Evolutionary conservation across 2,113 vertebrate genomes (phyloP), one percentile per base, ranked within the genome.

Genomic region (Anolis carolinensis): DNA sequence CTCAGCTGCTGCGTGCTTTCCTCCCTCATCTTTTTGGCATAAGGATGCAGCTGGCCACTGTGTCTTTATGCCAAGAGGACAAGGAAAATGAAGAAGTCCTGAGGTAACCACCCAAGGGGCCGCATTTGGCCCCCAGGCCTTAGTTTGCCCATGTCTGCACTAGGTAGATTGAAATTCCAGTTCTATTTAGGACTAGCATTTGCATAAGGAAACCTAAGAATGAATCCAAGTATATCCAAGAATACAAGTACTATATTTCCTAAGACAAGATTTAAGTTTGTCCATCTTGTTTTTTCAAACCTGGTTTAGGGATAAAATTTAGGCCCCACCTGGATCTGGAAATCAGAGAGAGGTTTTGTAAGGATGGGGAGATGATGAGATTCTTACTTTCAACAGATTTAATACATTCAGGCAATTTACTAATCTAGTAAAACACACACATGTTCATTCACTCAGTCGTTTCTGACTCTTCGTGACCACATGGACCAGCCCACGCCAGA

Each of bases 401-500:
- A 68, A 48, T 48, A 30, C 2, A 20, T 25, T 50, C 8, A 30
- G 55, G 52, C 6, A 88, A 4, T 39, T 81, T 87, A 32, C 8
- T 52, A 23, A 88, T 79, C 78, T 27, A 84, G 39, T 71, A 55
- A 62, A 23, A 68, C n/a, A n/a, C n/a, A n/a, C n/a, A n/a, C n/a
- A n/a, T n/a, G n/a, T n/a, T n/a, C n/a, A n/a, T n/a, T n/a, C n/a
- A n/a, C n/a, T n/a, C n/a, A n/a, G n/a, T n/a, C n/a, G n/a, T n/a
- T n/a, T n/a, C n/a, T n/a, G n/a, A n/a, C n/a, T n/a, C n/a, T n/a
- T n/a, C n/a, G n/a, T n/a, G n/a, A n/a, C n/a, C n/a, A n/a, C n/a
- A n/a, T n/a, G n/a, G n/a, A n/a, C n/a, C n/a, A n/a, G n/a, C n/a
- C n/a, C n/a, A n/a, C n/a, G n/a, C n/a, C n/a, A n/a, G n/a, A n/a